Conservation (phyloP, 2,113 vertebrate species). For the Athene cunicularia region DNA sequence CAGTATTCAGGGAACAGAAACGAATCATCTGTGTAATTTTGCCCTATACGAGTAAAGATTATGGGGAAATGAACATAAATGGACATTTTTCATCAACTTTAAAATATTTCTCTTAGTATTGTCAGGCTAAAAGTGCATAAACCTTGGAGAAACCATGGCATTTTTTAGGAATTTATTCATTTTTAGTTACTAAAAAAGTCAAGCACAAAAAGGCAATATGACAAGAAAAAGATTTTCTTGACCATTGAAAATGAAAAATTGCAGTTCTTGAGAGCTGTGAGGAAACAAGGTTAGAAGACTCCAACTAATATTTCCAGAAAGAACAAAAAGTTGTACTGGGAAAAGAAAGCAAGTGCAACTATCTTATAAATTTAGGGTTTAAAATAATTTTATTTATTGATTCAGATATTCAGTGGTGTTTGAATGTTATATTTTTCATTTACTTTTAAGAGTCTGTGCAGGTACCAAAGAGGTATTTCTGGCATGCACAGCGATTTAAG, state of each 20-base stretch:
- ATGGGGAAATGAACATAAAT: not conserved
- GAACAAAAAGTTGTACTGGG: not conserved
- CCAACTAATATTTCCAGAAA: not conserved
- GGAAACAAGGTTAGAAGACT: not conserved
- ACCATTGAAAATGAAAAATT: not conserved
- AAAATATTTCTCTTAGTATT: not conserved
- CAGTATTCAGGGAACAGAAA: not conserved
- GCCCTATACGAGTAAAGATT: not conserved
- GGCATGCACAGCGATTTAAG: not conserved
- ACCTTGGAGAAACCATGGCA: not conserved
- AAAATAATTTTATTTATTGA: not conserved
- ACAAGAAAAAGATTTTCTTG: not conserved
- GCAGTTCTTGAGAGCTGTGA: not conserved
- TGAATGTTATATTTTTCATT: not conserved
- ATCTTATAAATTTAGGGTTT: not conserved
- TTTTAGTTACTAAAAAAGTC: not conserved
- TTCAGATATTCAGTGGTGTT: not conserved
- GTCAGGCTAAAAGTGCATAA: not conserved
- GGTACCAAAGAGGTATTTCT: not conserved
- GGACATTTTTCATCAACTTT: not conserved
- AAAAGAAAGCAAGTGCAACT: not conserved
- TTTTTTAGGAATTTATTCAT: not conserved
- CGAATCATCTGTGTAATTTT: not conserved
- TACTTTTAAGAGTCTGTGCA: not conserved
- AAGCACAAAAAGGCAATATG: not conserved